These are phyloP conservation scores for Rhinoderma darwinii DNA, from an alignment of 2,113 vertebrate species.

Conservation along the genomic window DNA sequence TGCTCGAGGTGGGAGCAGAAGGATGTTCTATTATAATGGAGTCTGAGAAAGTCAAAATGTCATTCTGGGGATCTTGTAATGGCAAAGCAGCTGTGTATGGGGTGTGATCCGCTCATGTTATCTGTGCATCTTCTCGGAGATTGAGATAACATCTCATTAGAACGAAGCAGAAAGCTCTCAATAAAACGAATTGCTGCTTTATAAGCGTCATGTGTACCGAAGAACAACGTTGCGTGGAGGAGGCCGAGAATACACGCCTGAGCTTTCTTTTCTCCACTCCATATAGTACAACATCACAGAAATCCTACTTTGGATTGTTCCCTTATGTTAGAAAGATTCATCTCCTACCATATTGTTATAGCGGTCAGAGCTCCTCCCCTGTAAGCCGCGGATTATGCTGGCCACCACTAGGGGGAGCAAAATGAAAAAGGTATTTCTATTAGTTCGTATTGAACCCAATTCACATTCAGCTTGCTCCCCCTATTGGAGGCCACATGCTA, in stretches of 20 bases:
- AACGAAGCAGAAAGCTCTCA: neutral
- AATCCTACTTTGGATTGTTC: too few species aligned
- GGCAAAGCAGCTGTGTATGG: neutral
- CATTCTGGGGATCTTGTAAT: slow-evolving; percentile 48
- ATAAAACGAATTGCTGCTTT: neutral
- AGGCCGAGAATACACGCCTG: neutral
- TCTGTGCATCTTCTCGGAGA: neutral
- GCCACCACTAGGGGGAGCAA: too few species aligned
- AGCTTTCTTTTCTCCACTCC: neutral
- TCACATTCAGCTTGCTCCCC: too few species aligned
- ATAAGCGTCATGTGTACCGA: neutral
- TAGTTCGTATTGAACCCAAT: too few species aligned
- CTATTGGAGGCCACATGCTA: too few species aligned
- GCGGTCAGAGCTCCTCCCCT: too few species aligned
- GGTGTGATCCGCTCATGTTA: slow-evolving; percentile 26
- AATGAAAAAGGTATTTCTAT: too few species aligned
- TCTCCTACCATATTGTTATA: too few species aligned
- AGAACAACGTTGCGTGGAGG: neutral
- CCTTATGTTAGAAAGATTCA: neutral
- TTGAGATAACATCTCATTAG: slow-evolving; percentile 9
- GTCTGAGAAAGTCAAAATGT: slow-evolving; percentile 30
- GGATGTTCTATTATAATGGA: neutral
- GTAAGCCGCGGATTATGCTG: too few species aligned
- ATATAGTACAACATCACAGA: neutral
- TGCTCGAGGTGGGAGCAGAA: slow-evolving; percentile 28